Evolutionary conservation across 30 jellyfish, hydroid and myxozoan genomes (phyloP).

Genomic region (Cassiopea xamachana): DNA sequence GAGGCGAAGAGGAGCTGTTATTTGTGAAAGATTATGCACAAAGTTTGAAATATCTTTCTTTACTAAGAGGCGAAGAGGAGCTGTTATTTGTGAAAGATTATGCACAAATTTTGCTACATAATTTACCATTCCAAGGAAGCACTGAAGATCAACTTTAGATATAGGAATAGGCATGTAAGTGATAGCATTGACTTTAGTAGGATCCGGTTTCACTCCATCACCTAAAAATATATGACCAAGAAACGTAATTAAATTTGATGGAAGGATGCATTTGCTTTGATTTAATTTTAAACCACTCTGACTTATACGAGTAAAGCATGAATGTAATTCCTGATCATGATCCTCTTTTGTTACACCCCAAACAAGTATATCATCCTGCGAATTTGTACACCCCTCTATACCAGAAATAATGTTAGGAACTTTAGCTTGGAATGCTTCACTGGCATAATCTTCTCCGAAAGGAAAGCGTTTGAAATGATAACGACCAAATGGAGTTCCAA

Average conservation of each 20-base stretch:
- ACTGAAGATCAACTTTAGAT: constrained; percentile 36
- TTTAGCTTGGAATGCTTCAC: constrained; percentile 60
- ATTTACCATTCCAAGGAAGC: constrained; percentile 72
- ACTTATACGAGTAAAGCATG: constrained; percentile 19
- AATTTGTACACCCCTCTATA: constrained; percentile 51
- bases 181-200: constrained; percentile 46
- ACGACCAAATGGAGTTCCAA: constrained; percentile 83
- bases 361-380: constrained; percentile 56
- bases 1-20: constrained; percentile 10
- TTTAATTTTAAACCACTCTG: constrained; percentile 58
- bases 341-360: constrained; percentile 46
- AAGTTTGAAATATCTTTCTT: constrained; percentile 23
- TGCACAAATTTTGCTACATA: constrained; percentile 62
- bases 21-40: constrained; percentile 31
- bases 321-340: constrained; percentile 33
- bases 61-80: constrained; percentile 47
- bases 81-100: constrained; percentile 44
- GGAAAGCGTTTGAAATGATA: constrained; percentile 75
- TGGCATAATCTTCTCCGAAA: constrained; percentile 79
- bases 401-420: constrained; percentile 59
- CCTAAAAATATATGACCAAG: constrained; percentile 29
- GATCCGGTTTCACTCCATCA: constrained; percentile 64
- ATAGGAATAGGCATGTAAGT: constrained; percentile 46
- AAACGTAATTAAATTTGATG: constrained; percentile 4
- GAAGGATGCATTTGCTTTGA: constrained; percentile 36